Evolutionary conservation across 2,888 invertebrate species (phyloP), one percentile per base, ranked within the genome.

Genomic region (Rhogogaster chlorosoma): DNA sequence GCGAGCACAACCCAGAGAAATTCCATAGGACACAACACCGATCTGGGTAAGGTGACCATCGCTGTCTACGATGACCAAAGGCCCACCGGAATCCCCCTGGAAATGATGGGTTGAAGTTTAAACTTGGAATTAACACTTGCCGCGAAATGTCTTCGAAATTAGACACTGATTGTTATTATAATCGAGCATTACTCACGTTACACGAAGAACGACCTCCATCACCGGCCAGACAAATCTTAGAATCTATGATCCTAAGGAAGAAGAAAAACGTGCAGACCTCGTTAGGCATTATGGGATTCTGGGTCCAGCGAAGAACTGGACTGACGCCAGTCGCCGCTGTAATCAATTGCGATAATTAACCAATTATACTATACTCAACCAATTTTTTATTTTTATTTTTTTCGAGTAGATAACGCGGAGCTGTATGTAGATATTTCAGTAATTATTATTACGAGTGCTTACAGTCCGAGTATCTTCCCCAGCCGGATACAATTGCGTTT

Each of bases 401-500:
- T n/a, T n/a, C n/a, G n/a, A n/a, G n/a, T n/a, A n/a, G n/a, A n/a
- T n/a, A n/a, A n/a, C n/a, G n/a, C n/a, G n/a, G n/a, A n/a, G n/a
- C n/a, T n/a, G n/a, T n/a, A n/a, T n/a, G n/a, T n/a, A n/a, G 1
- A 70, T 38, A 36, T 70, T n/a, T 36, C 70, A 15, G 32, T 32
- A 38, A 77, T 42, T 18, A 42, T 53, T 2, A 71, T 2, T 29
- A n/a, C 4, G 3, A n/a, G n/a, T 29, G 84, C 89, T 87, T 86
- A 89, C 89, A 84, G 85, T 93, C 93, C 36, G 89, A 87, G 26
- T 92, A 92, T 67, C 92, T 93, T 7, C 95, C 95, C 95, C 95
- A 95, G 15, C 95, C 95, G 29, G 94, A 94, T 71, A 94, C 94
- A 7, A 93, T 90, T 32, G 92, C 94, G 36, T 91, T 86, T 82